These are phyloP conservation scores for Anoplolepis gracilipes DNA, from an alignment of 1,140 invertebrate species.

Conservation along the genomic window DNA sequence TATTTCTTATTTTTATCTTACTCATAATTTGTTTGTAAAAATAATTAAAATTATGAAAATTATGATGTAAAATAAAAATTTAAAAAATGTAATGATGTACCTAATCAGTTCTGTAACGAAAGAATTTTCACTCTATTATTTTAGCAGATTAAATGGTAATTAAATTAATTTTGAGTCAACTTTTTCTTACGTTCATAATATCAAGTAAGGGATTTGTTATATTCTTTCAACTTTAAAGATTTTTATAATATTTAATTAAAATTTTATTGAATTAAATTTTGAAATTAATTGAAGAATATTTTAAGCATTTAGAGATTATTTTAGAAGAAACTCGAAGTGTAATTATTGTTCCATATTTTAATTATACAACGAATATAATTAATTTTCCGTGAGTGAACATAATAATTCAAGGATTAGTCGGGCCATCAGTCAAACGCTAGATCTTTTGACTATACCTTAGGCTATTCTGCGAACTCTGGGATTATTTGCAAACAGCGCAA, in stretches of 20 bases:
- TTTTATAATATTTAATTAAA: conserved; percentile 2
- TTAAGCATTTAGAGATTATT: background rate
- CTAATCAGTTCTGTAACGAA: too few species aligned
- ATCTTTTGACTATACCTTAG: background rate
- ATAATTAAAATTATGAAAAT: too few species aligned
- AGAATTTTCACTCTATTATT: background rate
- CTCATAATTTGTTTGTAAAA: background rate
- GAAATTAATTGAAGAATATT: background rate
- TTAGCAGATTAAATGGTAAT: background rate
- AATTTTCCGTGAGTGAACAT: background rate
- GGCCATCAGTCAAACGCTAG: background rate
- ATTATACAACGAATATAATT: background rate
- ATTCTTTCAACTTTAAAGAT: background rate
- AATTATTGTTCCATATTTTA: background rate
- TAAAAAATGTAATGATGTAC: too few species aligned
- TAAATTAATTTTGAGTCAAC: too few species aligned
- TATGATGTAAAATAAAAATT: too few species aligned
- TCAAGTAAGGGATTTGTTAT: background rate
- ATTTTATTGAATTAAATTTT: background rate
- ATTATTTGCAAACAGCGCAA: conserved; percentile 6
- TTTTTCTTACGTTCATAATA: too few species aligned
- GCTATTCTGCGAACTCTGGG: background rate
- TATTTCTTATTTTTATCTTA: background rate
- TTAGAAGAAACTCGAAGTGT: background rate
- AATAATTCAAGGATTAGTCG: background rate